Evolutionary conservation across 1,140 invertebrate species (phyloP).

Genomic region (Sarcophaga bullata): DNA sequence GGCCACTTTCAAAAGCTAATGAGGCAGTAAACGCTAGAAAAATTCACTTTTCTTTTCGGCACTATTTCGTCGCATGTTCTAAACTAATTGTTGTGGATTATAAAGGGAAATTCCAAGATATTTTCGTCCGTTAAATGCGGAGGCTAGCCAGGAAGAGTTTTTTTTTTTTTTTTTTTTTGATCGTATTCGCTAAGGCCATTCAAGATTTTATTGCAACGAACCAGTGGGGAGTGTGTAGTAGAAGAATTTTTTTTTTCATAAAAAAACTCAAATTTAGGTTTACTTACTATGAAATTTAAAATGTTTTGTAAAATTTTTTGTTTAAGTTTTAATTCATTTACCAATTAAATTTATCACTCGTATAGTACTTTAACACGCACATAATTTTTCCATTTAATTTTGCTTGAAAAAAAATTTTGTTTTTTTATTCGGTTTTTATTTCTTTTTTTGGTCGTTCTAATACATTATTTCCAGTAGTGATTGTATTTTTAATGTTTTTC

Average conservation of each 20-base stretch:
- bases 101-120: constrained; percentile 55
- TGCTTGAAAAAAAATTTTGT: not conserved
- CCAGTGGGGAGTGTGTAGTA: not conserved
- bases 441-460: not conserved
- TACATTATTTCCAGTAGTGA: too few relatives aligned
- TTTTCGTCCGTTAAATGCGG: not conserved
- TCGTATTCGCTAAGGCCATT: too few relatives aligned
- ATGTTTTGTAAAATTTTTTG: not conserved
- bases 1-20: too few relatives aligned
- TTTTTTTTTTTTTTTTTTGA: not conserved
- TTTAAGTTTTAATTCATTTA: not conserved
- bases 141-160: not conserved
- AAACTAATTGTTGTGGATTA: constrained; percentile 65
- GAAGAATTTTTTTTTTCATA: not conserved
- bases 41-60: constrained; percentile 48
- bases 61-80: constrained; percentile 58
- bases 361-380: constrained; percentile 13
- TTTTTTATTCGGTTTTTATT: not conserved
- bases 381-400: not conserved
- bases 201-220: not conserved
- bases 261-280: too few relatives aligned
- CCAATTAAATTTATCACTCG: not conserved
- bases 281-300: too few relatives aligned
- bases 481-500: not conserved
- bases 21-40: not conserved